Evolutionary conservation across 2,113 vertebrate species (phyloP), one percentile per base, ranked within the genome.

Genomic region (Percina caprodes): DNA sequence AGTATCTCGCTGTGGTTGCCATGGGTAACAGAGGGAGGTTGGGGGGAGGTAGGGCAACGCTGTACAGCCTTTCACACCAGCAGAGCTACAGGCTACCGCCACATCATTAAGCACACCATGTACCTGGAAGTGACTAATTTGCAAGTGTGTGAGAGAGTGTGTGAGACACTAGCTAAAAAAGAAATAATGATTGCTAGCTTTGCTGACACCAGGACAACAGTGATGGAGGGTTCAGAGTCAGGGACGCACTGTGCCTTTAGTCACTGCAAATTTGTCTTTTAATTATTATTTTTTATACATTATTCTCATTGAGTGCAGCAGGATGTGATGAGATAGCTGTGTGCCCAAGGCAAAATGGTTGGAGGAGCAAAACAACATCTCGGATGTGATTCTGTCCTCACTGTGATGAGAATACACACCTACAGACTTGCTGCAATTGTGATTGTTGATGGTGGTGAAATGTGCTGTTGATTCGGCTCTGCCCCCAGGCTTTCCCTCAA

Each of bases 1-100:
- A 71, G 79, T 83, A 87, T 91, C 87, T 88, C 72, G 86, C 89
- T 85, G 88, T 86, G 72, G 91, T 93, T 94, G 92, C 91, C 79
- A 93, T 83, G 86, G 92, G 93, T 86, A 89, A 94, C 92, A 69
- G 89, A 60, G 63, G 70, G 49, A 73, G 59, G 65, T 35, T 45
- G 67, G 79, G 54, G 19, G 81, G 62, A 24, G 58, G 56, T 69
- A 46, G 84, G 84, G 73, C 12, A 56, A 71, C 26, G 51, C 73
- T 74, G 67, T 24, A 45, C 78, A 89, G 87, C 69, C 73, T 79
- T 76, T 87, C 73, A 88, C 84, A 77, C 69, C 72, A 85, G 78
- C 66, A 82, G 68, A 85, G 66, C 55, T 80, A 71, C 75, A 76
- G 76, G 54, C 68, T 69, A 71, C 72, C 87, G 73, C 69, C 74